Conservation (phyloP, 2,113 vertebrate species). For the Poecilia latipinna region DNA sequence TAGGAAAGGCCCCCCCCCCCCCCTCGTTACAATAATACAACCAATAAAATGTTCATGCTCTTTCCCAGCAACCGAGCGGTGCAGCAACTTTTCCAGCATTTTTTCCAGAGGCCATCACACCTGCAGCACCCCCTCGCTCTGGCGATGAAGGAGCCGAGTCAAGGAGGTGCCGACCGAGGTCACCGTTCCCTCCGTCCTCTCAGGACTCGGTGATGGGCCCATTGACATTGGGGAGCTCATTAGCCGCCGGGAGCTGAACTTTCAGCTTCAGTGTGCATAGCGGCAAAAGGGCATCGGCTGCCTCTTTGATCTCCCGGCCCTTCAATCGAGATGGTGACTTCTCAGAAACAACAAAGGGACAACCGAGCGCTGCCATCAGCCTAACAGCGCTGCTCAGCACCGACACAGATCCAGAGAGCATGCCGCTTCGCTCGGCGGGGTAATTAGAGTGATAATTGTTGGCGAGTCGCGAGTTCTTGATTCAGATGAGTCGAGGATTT, state of each 20-base stretch:
- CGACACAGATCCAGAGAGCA: conserved; percentile 42
- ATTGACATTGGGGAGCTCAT: conserved; percentile 63
- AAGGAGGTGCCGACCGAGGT: conserved; percentile 37
- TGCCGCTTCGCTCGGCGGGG: conserved; percentile 33
- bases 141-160: not conserved
- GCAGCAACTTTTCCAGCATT: not conserved
- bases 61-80: too few species aligned
- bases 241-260: conserved; percentile 53
- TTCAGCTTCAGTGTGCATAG: conserved; percentile 12
- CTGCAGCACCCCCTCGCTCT: not conserved
- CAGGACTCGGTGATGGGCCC: conserved; percentile 38
- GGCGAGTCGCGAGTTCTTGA: conserved; percentile 15
- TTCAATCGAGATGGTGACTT: conserved; percentile 40
- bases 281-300: conserved; percentile 20
- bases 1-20: too few species aligned
- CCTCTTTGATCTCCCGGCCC: conserved; percentile 54
- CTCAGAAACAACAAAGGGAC: conserved; percentile 40
- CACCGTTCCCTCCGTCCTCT: conserved; percentile 37
- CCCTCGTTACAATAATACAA: not conserved
- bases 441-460: conserved; percentile 70
- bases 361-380: not conserved
- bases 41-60: not conserved
- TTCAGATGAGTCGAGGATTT: conserved; percentile 13
- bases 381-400: conserved; percentile 13
- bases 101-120: not conserved